These are phyloP conservation scores for Sipha flava DNA, from an alignment of 1,140 invertebrate genomes.

Conservation along the genomic window DNA sequence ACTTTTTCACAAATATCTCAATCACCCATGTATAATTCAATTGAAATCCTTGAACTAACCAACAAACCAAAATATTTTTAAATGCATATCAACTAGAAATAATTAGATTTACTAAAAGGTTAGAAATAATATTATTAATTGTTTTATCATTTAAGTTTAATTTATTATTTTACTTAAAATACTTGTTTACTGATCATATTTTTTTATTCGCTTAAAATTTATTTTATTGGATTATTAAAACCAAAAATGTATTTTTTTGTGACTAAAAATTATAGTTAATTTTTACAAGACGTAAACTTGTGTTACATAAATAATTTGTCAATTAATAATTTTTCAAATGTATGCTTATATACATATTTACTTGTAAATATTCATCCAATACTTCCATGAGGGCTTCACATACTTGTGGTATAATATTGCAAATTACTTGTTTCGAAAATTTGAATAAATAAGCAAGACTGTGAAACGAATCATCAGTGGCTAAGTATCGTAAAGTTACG, in stretches of 20 bases:
- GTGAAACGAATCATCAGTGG: not conserved
- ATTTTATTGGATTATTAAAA: not conserved
- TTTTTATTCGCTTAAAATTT: not conserved
- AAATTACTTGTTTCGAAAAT: not conserved
- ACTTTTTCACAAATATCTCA: not conserved
- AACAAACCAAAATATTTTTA: not conserved
- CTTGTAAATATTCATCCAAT: not conserved
- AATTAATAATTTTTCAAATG: not conserved
- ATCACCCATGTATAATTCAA: no score
- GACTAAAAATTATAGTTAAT: not conserved
- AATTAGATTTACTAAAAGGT: not conserved
- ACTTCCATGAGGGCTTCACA: not conserved
- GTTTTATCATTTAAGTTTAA: not conserved
- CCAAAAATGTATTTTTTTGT: not conserved
- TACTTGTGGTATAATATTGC: not conserved
- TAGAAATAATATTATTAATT: not conserved
- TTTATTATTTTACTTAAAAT: not conserved
- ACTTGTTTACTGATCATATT: no score
- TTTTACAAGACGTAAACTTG: not conserved
- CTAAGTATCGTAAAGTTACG: not conserved
- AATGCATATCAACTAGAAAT: not conserved
- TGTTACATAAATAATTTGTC: not conserved
- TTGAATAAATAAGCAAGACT: constrained; percentile 3
- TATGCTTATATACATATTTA: not conserved
- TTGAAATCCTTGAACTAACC: not conserved